phyloP scores from a whole-genome alignment of 2,797 vertebrate species.

The Coracias cyanogaster region DNA sequence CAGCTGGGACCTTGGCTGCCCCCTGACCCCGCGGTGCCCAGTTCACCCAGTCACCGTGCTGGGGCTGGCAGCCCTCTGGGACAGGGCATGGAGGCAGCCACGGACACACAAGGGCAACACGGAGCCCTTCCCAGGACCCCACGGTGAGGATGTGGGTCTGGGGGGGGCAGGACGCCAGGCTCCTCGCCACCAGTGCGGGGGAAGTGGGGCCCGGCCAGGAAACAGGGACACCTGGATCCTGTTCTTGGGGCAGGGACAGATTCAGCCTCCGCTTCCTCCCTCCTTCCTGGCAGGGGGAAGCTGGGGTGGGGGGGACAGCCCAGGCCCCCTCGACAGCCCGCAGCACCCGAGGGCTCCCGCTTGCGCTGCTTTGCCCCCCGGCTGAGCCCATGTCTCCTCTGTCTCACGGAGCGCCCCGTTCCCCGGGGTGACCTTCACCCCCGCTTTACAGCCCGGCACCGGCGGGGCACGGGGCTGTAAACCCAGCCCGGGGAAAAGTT shows the following conservation, averaged over 20 bases:
- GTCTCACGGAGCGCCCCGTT: neutral
- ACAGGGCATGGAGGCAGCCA: neutral
- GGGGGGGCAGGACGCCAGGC: neutral
- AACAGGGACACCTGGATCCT: conserved; percentile 30
- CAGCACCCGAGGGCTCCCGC: neutral
- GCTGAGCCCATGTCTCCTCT: neutral
- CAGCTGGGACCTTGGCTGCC: neutral
- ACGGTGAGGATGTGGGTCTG: neutral
- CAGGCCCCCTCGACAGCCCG: accelerated
- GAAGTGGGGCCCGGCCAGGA: neutral
- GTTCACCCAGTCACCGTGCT: neutral
- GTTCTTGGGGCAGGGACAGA: neutral
- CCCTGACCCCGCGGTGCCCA: neutral
- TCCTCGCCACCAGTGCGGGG: neutral
- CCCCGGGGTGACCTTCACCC: conserved; percentile 13
- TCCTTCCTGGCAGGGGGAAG: conserved; percentile 8
- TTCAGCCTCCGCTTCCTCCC: conserved; percentile 42
- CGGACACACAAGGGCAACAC: accelerated
- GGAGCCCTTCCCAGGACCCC: neutral
- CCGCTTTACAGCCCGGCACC: neutral
- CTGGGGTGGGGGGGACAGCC: accelerated
- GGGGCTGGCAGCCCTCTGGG: neutral
- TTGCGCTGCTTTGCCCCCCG: accelerated
- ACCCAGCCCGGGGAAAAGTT: conserved; percentile 47
- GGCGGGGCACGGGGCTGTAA: conserved; percentile 18